Evolutionary conservation across 2,113 vertebrate genomes (phyloP), one percentile per base, ranked within the genome.

Genomic region (Puffinus mauretanicus): DNA sequence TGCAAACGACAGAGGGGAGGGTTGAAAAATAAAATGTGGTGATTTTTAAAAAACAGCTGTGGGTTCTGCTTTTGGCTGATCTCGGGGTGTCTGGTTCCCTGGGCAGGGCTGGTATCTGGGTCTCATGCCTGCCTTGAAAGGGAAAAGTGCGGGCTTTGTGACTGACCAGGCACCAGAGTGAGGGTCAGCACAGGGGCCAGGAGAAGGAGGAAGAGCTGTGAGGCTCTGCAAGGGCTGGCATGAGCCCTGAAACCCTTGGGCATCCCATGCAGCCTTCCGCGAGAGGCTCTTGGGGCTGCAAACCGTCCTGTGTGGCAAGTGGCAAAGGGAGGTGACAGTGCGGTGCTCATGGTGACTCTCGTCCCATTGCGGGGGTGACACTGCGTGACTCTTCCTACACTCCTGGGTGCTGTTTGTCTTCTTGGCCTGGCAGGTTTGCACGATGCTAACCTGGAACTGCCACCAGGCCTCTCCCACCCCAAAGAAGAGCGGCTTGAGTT

Each of bases 101-200:
- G n/a, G 34, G 21, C 24, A 67, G 79, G 21, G 42, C 30, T 86
- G 60, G 46, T 46, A 10, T 0, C 0, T 29, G 30, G 24, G 10
- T 65, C 22, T 88, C 7, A 4, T n/a, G 26, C 61, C 36, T 85
- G n/a, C 24, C 26, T 49, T 38, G 51, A 54, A 72, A 73, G 32
- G 52, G 38, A 55, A 46, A 64, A 16, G 10, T 47, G 22, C 1
- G 24, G 69, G 25, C 13, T 65, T 60, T 73, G 47, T 66, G 58
- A 16, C 25, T 22, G 16, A 51, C 60, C 38, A 65, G 42, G 44
- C 17, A 42, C 29, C 17, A 38, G 40, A 2, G 8, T 60, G 34
- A 91, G n/a, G 54, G 15, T 54, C n/a, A 80, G 64, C 22, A 54
- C 17, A 46, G 52, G 30, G 6, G 7, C 34, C 47, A 40, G 51